A percentile compares a stretch with the other conserved stretches of the same genome.
These are phyloP conservation scores for Augochlorella aurata DNA, from an alignment of 2,888 invertebrate genomes.

Conservation along the genomic window DNA sequence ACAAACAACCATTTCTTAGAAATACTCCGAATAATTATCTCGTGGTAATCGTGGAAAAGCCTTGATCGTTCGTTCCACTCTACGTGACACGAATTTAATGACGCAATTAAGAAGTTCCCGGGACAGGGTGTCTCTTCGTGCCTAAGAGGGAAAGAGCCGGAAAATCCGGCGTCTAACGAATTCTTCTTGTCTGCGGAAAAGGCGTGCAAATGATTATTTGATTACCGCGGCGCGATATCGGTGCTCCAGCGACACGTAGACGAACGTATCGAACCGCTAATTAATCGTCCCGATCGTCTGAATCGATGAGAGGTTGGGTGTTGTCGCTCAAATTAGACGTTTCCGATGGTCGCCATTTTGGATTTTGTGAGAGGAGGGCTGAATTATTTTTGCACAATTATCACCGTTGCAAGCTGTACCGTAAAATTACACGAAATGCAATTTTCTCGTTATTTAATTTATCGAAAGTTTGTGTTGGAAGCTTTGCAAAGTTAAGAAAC, in stretches of 20 bases:
- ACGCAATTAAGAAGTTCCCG: constrained; percentile 33
- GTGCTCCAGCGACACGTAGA: not conserved
- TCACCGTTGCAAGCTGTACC: too few relatives aligned
- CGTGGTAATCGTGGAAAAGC: constrained; percentile 36
- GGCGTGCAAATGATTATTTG: not conserved
- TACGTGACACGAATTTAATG: constrained; percentile 35
- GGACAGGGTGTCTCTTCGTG: not conserved
- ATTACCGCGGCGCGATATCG: not conserved
- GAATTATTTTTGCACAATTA: not conserved
- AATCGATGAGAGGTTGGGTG: not conserved
- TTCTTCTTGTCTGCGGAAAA: not conserved
- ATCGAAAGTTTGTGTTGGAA: not conserved
- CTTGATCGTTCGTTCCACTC: constrained; percentile 1
- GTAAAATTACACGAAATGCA: too few relatives aligned
- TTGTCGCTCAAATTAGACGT: not conserved
- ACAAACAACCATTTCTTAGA: constrained; percentile 4
- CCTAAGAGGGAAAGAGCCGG: not conserved
- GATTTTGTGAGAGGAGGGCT: not conserved
- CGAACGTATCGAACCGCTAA: not conserved
- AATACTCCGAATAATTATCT: constrained; percentile 28
- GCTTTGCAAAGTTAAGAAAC: not conserved
- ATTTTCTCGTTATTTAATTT: not conserved
- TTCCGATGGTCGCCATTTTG: not conserved
- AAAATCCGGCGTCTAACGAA: not conserved
- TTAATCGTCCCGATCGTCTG: not conserved